Evolutionary conservation across 2,888 invertebrate species (phyloP), one percentile per base, ranked within the genome.

Genomic region (Ferdinandea cuprea): DNA sequence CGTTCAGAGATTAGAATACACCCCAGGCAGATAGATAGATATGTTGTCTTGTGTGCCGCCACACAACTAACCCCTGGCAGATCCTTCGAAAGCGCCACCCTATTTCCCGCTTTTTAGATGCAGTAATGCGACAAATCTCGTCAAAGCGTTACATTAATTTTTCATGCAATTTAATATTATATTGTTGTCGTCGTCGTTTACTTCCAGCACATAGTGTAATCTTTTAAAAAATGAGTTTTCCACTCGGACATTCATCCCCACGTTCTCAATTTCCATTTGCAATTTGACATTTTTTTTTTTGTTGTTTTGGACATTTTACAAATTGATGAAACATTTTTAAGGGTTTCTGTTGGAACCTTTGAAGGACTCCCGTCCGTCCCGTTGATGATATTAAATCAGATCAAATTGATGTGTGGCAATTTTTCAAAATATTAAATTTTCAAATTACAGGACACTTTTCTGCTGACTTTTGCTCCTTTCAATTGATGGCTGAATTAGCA

Each of bases 91-190:
- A 5, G 30, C 44, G 46, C 11, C 44, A 21, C 44, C 44, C 35
- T 65, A 37, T 11, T 11, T 25, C 25, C 25, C 40, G 13, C 40
- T 11, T 17, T 2, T 13, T 35, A 35, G 46, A 71, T 56, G 71
- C 66, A 54, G 77, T 59, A 77, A 56, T 77, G 81, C 72, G 83
- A 63, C 72, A 78, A 83, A 78, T 83, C 78, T 61, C 40, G 68
- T 78, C 68, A 78, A 78, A 78, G 72, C 83, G 66, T 83, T 68
- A 73, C 83, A 83, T 83, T 83, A 68, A 78, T 73, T 78, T 83
- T 83, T 83, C 78, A 83, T 83, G 78, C 78, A 83, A 83, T 83
- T 83, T 83, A 77, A 25, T 50, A 15, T 68, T 42, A 46, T n/a
- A 74, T 32, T 69, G 56, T 25, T 44, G 66, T 44, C 72, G 32